Percentiles rank a stretch among this genome's conserved stretches.
Evolutionary conservation across 2,113 vertebrate genomes (phyloP).

Genomic region (Microcebus ravelobensis): DNA sequence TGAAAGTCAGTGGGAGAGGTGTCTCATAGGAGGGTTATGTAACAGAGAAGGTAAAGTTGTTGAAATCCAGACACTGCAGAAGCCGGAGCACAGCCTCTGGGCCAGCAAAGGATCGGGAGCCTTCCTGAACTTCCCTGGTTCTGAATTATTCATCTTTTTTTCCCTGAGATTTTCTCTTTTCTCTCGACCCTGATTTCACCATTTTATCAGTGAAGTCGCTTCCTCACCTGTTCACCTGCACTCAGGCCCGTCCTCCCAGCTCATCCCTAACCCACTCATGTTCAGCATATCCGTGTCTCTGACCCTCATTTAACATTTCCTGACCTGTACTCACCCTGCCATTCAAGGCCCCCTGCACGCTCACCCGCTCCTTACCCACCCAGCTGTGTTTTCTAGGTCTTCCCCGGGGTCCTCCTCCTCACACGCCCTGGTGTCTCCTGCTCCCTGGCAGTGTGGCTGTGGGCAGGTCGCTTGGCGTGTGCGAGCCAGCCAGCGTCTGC

Average conservation of each 20-base stretch:
- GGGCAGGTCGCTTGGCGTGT: fast-evolving
- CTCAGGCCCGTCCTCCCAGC: background rate
- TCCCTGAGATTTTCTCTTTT: too few species aligned
- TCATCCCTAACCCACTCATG: background rate
- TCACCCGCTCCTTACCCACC: fast-evolving
- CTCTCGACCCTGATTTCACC: background rate
- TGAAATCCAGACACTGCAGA: background rate
- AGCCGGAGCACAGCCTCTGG: background rate
- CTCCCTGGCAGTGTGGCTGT: background rate
- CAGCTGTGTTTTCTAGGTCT: fast-evolving
- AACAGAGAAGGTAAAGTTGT: background rate
- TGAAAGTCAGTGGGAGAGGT: background rate
- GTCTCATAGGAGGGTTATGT: background rate
- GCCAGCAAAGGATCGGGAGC: background rate
- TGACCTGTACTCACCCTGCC: background rate
- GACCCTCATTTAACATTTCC: too few species aligned
- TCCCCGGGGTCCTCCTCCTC: too few species aligned
- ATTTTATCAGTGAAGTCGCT: background rate
- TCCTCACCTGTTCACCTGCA: background rate
- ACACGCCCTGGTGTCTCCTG: background rate
- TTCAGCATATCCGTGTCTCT: background rate
- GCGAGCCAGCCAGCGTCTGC: background rate
- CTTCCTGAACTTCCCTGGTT: background rate
- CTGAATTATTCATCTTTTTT: background rate
- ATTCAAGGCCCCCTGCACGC: background rate